These are phyloP conservation scores for Parapristionchus giblindavisi DNA, from an alignment of 2,888 invertebrate genomes.

Conservation along the genomic window DNA sequence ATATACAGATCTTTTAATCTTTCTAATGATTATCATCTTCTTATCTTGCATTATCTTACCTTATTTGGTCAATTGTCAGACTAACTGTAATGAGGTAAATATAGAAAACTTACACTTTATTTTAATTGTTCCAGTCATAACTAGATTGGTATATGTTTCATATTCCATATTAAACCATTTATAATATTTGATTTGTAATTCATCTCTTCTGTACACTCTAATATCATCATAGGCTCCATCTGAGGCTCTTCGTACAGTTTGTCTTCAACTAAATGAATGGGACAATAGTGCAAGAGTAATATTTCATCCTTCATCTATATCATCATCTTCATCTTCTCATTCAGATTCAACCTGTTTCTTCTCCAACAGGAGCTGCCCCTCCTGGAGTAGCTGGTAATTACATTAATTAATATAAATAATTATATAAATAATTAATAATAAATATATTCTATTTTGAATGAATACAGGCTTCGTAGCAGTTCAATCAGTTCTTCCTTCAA, in stretches of 20 bases:
- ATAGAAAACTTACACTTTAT: too few species aligned
- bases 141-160: too few species aligned
- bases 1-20: constrained; percentile 7
- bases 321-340: neutral
- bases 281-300: constrained; percentile 23
- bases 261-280: constrained; percentile 23
- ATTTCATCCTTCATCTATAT: too few species aligned
- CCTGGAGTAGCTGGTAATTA: constrained; percentile 24
- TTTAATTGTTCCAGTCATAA: too few species aligned
- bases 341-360: neutral
- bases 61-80: neutral
- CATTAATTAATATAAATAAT: neutral
- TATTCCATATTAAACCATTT: neutral
- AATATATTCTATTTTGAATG: constrained; percentile 45
- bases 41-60: neutral
- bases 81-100: constrained; percentile 16
- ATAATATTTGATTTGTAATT: neutral
- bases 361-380: neutral
- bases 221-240: constrained; percentile 1
- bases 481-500: constrained; percentile 20
- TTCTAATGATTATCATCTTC: neutral
- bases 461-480: constrained; percentile 14
- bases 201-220: neutral
- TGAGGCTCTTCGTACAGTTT: neutral
- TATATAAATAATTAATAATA: neutral